Percentiles rank a stretch among this genome's conserved stretches.
phyloP scores from a whole-genome alignment of 2,888 invertebrate species.

The Frankliniella fusca region DNA sequence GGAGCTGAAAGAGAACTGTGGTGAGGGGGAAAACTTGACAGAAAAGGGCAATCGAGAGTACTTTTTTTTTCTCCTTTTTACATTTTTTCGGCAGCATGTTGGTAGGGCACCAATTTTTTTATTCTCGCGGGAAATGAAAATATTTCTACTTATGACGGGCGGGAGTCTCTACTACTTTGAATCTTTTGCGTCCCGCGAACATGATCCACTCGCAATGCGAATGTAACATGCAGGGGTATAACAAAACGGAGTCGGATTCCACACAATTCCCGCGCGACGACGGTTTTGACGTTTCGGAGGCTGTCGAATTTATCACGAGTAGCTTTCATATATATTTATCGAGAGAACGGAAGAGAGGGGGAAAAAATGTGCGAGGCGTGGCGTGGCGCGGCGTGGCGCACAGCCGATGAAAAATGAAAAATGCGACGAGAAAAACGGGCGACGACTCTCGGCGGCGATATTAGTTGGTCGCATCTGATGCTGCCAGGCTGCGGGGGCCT shows the following conservation, averaged over 20 bases:
- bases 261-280: too few species aligned
- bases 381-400: background rate
- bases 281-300: background rate
- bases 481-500: background rate
- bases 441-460: background rate
- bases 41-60: too few species aligned
- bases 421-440: slow-evolving; percentile 11
- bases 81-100: background rate
- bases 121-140: background rate
- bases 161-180: background rate
- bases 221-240: too few species aligned
- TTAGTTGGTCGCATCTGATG: slow-evolving; percentile 22
- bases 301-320: slow-evolving; percentile 1
- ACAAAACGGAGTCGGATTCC: too few species aligned
- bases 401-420: slow-evolving; percentile 22
- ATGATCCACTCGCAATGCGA: too few species aligned
- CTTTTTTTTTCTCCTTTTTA: too few species aligned
- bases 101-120: too few species aligned
- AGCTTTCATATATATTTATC: slow-evolving; percentile 23
- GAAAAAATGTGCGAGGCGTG: background rate
- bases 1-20: background rate
- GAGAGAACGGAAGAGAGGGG: background rate
- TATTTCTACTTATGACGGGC: too few species aligned
- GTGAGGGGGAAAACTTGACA: background rate
- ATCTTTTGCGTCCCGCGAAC: background rate